These are phyloP conservation scores for Drosophila oshimai DNA, from an alignment of 1,140 invertebrate species.

Conservation along the genomic window DNA sequence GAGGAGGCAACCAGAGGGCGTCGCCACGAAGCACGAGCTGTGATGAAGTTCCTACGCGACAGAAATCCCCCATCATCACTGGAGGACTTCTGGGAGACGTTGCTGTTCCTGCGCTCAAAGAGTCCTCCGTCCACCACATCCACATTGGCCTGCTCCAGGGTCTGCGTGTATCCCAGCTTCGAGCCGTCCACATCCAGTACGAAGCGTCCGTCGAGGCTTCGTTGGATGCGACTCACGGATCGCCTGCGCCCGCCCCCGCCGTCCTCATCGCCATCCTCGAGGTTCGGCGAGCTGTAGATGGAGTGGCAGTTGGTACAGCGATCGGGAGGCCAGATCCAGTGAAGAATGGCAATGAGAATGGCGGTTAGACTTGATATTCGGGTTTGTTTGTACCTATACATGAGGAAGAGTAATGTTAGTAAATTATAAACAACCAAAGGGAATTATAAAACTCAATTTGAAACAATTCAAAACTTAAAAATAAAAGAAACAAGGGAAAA, in stretches of 20 bases:
- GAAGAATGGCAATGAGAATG: constrained; percentile 85
- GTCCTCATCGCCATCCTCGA: constrained; percentile 49
- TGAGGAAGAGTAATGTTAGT: not conserved
- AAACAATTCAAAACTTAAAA: not conserved
- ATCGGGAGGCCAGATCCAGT: constrained; percentile 88
- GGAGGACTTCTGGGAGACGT: constrained; percentile 86
- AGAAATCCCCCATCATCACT: constrained; percentile 94
- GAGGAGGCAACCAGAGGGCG: constrained; percentile 86
- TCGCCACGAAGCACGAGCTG: constrained; percentile 86
- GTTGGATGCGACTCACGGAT: constrained; percentile 85
- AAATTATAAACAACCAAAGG: not conserved
- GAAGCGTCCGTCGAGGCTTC: constrained; percentile 89
- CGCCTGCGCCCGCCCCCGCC: constrained; percentile 24
- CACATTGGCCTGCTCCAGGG: constrained; percentile 22
- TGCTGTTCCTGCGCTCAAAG: constrained; percentile 85
- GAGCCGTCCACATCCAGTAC: constrained; percentile 84
- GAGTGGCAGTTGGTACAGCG: constrained; percentile 84
- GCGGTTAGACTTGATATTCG: constrained; percentile 94
- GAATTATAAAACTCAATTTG: not conserved
- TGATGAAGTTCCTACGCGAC: constrained; percentile 82
- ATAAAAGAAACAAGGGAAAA: not conserved
- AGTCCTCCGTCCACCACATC: constrained; percentile 72
- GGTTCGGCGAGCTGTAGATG: constrained; percentile 78
- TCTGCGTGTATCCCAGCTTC: constrained; percentile 49
- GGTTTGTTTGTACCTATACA: constrained; percentile 93